Evolutionary conservation across 2,797 vertebrate species (phyloP).

Genomic region (Taeniopygia guttata): DNA sequence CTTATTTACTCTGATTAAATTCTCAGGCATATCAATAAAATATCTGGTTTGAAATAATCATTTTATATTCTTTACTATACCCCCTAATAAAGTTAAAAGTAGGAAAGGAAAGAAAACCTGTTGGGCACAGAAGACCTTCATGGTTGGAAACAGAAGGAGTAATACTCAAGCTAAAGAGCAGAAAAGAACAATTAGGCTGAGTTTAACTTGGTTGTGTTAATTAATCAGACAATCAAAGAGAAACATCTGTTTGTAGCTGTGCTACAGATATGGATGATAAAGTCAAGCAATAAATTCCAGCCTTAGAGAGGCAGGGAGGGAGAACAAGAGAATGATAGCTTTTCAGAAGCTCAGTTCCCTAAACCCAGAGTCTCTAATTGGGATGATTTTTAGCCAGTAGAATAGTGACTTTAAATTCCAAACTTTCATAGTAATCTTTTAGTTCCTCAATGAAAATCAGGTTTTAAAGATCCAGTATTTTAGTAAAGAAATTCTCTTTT

Average conservation of each 20-base stretch:
- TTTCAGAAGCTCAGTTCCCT: not conserved
- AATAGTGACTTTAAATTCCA: not conserved
- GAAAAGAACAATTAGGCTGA: not conserved
- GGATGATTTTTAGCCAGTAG: not conserved
- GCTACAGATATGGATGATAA: not conserved
- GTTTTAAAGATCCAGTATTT: not conserved
- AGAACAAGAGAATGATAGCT: not conserved
- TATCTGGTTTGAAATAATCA: not conserved
- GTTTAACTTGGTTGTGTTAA: not conserved
- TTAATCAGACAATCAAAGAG: conserved; percentile 2
- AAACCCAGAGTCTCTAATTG: not conserved
- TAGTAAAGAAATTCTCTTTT: not conserved
- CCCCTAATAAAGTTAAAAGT: not conserved
- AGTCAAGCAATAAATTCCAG: not conserved
- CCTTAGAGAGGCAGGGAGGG: not conserved
- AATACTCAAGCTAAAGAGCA: not conserved
- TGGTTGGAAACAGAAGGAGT: not conserved
- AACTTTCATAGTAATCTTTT: not conserved
- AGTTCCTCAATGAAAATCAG: not conserved
- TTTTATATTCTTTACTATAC: not conserved
- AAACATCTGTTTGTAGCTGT: not conserved
- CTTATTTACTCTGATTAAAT: not conserved
- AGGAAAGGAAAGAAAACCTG: not conserved
- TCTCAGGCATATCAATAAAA: not conserved
- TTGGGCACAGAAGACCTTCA: not conserved